Percentiles rank a stretch among this genome's conserved stretches.
Conservation (phyloP, 2,113 vertebrate species). For the Ciconia stormi region DNA sequence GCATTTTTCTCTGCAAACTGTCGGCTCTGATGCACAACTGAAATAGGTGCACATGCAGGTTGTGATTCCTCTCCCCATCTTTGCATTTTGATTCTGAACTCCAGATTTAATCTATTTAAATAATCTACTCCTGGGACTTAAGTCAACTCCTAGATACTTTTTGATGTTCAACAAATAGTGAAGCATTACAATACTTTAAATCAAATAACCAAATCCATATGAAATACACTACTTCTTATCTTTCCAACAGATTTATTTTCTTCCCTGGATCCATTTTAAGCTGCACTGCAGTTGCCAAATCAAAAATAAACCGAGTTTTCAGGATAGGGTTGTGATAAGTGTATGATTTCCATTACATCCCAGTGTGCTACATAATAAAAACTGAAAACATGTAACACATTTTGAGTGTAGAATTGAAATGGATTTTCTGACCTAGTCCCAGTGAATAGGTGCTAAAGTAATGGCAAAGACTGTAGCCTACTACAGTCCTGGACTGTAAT, state of each 20-base stretch:
- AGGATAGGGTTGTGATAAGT: not conserved
- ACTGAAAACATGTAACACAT: conserved; percentile 17
- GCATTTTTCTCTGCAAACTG: not conserved
- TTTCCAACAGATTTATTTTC: conserved; percentile 51
- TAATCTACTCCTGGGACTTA: not conserved
- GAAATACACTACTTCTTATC: conserved; percentile 19
- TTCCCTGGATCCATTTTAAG: conserved; percentile 16
- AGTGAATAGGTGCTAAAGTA: conserved; percentile 9
- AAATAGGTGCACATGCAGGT: not conserved
- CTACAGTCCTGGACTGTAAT: not conserved
- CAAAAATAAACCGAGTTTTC: conserved; percentile 13
- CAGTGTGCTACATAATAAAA: not conserved
- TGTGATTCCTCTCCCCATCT: not conserved
- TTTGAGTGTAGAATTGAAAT: conserved; percentile 48
- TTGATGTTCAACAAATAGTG: conserved; percentile 5
- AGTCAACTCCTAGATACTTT: not conserved
- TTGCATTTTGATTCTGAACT: conserved; percentile 1
- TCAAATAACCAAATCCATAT: conserved; percentile 20
- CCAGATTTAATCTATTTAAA: conserved; percentile 11
- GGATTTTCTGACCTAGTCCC: conserved; percentile 11
- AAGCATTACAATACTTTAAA: conserved; percentile 34
- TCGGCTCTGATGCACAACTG: not conserved
- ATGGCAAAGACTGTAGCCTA: not conserved
- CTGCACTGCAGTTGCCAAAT: conserved; percentile 11
- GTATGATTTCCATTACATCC: not conserved